phyloP scores from a whole-genome alignment of 2,113 vertebrate genomes.

The Pogona vitticeps region DNA sequence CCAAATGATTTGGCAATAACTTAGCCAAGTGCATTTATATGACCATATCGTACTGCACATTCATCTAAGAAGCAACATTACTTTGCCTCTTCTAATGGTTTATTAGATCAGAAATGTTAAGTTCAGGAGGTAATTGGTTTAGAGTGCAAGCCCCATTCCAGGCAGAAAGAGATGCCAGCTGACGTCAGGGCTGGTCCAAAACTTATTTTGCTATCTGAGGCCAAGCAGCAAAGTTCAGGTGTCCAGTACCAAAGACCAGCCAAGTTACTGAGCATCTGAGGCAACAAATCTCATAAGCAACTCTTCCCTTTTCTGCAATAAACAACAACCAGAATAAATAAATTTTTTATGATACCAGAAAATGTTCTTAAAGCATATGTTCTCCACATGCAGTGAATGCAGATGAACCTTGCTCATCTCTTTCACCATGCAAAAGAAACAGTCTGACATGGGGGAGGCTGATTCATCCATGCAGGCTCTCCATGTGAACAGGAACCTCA shows the following conservation, averaged over 20 bases:
- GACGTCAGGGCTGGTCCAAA: not conserved
- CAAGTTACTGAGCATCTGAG: not conserved
- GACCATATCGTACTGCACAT: not conserved
- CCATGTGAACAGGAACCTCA: too few species aligned
- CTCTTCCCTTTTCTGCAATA: too few species aligned
- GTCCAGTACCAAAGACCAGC: not conserved
- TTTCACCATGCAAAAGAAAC: too few species aligned
- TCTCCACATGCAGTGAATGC: too few species aligned
- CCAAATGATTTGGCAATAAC: not conserved
- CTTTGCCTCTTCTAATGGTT: not conserved
- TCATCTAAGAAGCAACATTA: not conserved
- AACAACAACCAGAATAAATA: not conserved
- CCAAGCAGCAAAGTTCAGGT: not conserved
- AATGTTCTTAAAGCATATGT: too few species aligned
- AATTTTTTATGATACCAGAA: not conserved
- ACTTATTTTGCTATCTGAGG: too few species aligned
- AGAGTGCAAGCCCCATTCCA: not conserved
- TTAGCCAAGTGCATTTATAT: not conserved
- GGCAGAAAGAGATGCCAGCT: not conserved
- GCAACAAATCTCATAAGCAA: too few species aligned
- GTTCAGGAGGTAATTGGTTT: not conserved
- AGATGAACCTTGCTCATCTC: too few species aligned
- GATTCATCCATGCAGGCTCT: too few species aligned
- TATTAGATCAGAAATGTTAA: not conserved
- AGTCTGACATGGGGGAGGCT: too few species aligned